These are phyloP conservation scores for Sinelater perroti DNA, from an alignment of 2,888 invertebrate species.

Conservation along the genomic window DNA sequence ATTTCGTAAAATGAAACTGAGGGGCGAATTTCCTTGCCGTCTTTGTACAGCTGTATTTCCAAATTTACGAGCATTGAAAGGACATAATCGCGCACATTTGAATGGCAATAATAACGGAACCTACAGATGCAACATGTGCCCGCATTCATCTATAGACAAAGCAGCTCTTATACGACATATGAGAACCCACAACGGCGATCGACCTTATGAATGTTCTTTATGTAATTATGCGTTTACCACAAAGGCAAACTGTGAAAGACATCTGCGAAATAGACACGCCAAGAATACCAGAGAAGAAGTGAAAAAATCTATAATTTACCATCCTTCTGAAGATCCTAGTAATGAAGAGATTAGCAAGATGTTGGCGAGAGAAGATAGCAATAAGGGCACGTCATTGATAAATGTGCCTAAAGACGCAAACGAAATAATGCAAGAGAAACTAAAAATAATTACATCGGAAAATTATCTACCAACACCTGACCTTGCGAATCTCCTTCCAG, in stretches of 20 bases:
- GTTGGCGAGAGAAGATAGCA: constrained; percentile 62
- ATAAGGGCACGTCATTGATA: background rate
- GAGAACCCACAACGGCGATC: constrained; percentile 93
- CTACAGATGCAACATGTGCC: constrained; percentile 93
- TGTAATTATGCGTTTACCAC: constrained; percentile 97
- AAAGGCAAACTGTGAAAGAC: constrained; percentile 96
- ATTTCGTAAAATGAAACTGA: constrained; percentile 87
- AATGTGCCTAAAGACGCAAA: background rate
- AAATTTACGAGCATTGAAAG: constrained; percentile 88
- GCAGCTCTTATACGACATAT: constrained; percentile 91
- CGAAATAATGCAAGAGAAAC: constrained; percentile 48
- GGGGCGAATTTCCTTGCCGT: constrained; percentile 90
- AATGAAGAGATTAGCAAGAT: constrained; percentile 74
- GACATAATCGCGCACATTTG: constrained; percentile 87
- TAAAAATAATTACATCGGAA: constrained; percentile 29
- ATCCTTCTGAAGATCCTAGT: constrained; percentile 85
- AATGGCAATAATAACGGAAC: constrained; percentile 79
- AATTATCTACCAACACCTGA: constrained; percentile 17
- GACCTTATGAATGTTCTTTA: constrained; percentile 93
- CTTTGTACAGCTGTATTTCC: constrained; percentile 89
- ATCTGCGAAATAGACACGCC: constrained; percentile 89
- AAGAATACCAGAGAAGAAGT: constrained; percentile 88
- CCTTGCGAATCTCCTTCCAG: constrained; percentile 24
- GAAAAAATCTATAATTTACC: constrained; percentile 86
- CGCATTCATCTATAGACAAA: constrained; percentile 88